Base-by-base conservation (phyloP, 2,888 invertebrate genomes). In the Frankliniella intonsa region DNA sequence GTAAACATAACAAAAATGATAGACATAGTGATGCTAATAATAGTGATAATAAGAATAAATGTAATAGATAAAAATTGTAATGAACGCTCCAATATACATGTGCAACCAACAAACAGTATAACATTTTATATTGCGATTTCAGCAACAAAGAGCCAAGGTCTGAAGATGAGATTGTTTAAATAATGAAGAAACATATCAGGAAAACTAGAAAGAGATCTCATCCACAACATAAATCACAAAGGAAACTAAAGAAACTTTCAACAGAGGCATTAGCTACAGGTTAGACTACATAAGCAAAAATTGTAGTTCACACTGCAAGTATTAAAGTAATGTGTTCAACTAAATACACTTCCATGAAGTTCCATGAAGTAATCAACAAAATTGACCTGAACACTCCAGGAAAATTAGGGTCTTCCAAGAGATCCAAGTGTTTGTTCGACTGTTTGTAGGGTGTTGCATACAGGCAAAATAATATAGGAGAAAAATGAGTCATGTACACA, bases 251-350 rank as follows among this genome's bases (percentile, higher is more conserved):
- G 25, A 76, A 76, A 76, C 69, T 22, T 25, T 25, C 55, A 19
- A 19, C 55, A 55, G 38, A 38, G 38, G 38, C 38, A 76, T 9
- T 25, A 22, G 25, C 25, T 76, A 69, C 69, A 76, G 22, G 69
- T 76, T 76, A 76, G 69, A 76, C 25, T 25, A 76, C 69, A 76
- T n/a, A 76, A 76, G 25, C 69, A 76, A 9, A 76, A 9, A 76
- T 76, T 25, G 22, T 76, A 25, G 8, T 25, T 10, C 69, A 69
- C 19, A 12, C 69, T 25, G 69, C 19, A 55, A 55, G 19, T 12
- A 55, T 19, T 55, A 55, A 76, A 76, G 12, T 25, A n/a, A 76
- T 76, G 25, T 25, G 12, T 25, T 76, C 12, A 12, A 12, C 12
- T 25, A 76, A 69, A n/a, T 9, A 76, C 0, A 12, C 9, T 8